Evolutionary conservation across 2,113 vertebrate genomes (phyloP), one percentile per base, ranked within the genome.

Genomic region (Actinemys pallida): DNA sequence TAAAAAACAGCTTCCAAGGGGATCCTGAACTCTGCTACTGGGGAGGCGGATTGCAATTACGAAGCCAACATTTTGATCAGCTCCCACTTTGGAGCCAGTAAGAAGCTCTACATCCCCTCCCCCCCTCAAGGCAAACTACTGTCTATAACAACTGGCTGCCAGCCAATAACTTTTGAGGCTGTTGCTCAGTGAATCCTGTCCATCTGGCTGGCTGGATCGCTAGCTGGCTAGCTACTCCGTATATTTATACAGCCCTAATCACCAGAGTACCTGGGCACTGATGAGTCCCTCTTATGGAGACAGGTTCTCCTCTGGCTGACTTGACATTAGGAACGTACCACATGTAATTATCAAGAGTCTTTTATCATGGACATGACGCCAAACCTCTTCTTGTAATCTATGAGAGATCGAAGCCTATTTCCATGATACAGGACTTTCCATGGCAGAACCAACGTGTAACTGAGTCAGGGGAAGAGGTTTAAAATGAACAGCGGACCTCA

Each of bases 401-500:
- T 31, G 82, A 84, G 42, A 83, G 6, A 84, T 16, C 83, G 50
- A 93, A 94, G 62, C 25, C 65, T n/a, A 53, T 90, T 90, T 78
- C 89, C 79, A 69, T 47, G 92, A 93, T 47, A 79, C 75, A 62
- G 80, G 82, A 3, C 79, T 95, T 31, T 1, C 86, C 62, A 91
- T 0, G 81, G 87, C 84, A 76, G 69, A 92, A 81, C 39, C 90
- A 65, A 95, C 86, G 94, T 87, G 92, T 90, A 93, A 93, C 94
- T 92, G 86, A 90, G 59, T 31, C 49, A 59, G 50, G 42, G 1
- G 91, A 95, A 95, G 93, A 86, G 86, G 90, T 95, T 95, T 79
- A 96, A 96, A 96, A 96, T 85, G 95, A 97, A 95, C 94, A 97
- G 57, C 79, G 86, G 89, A 84, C 90, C 92, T 97, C 96, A 95